Conservation (phyloP, 1,140 invertebrate species). For the Glossosoma conforme region DNA sequence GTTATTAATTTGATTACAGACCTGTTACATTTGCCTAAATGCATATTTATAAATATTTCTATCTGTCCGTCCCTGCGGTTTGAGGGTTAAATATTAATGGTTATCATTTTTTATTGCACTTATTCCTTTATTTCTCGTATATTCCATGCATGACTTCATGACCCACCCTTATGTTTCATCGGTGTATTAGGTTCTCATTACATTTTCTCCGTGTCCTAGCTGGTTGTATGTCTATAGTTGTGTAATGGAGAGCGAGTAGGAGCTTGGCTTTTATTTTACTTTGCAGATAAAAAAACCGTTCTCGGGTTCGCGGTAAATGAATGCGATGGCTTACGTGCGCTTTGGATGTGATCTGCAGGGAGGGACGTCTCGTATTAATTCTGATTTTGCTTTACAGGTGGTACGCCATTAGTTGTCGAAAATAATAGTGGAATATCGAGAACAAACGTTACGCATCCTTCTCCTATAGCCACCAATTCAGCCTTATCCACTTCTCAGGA, state of each 20-base stretch:
- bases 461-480: slow-evolving; percentile 23
- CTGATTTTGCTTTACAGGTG: slow-evolving; percentile 45
- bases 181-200: not conserved
- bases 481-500: slow-evolving; percentile 50
- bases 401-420: slow-evolving; percentile 46
- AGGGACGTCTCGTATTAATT: not conserved
- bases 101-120: too few species aligned
- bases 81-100: too few species aligned
- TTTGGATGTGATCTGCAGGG: slow-evolving; percentile 12
- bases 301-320: slow-evolving; percentile 2
- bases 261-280: slow-evolving; percentile 18
- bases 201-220: not conserved
- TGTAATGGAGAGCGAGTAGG: slow-evolving; percentile 2
- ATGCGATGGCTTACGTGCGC: slow-evolving; percentile 15
- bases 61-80: too few species aligned
- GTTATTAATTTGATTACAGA: too few species aligned
- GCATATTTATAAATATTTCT: too few species aligned
- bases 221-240: not conserved
- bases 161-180: slow-evolving; percentile 1
- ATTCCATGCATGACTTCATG: slow-evolving; percentile 30
- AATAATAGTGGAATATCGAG: slow-evolving; percentile 19
- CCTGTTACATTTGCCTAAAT: too few species aligned
- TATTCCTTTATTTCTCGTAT: slow-evolving; percentile 38
- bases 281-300: slow-evolving; percentile 13
- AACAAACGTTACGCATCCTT: slow-evolving; percentile 31